phyloP scores from a whole-genome alignment of 2,888 invertebrate genomes.

The Druceiella hillmani region DNA sequence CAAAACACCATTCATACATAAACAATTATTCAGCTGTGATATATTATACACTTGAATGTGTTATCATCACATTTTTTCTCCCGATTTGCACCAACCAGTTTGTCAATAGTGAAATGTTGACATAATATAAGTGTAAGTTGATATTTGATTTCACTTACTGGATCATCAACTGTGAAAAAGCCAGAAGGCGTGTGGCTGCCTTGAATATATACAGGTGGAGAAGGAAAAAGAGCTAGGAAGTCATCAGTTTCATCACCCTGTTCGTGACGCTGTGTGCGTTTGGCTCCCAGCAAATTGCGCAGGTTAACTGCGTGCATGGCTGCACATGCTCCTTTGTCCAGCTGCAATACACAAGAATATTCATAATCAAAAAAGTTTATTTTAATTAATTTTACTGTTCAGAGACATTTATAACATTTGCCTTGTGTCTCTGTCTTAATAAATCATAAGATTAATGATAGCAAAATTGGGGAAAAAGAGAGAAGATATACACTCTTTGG shows the following conservation, averaged over 20 bases:
- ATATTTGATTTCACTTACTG: constrained; percentile 50
- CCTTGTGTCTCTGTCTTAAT: neutral
- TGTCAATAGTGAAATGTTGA: too few species aligned
- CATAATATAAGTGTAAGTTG: too few species aligned
- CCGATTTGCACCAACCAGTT: too few species aligned
- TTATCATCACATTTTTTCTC: too few species aligned
- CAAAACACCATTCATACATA: too few species aligned
- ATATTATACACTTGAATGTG: too few species aligned
- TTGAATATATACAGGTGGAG: constrained; percentile 90
- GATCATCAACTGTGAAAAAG: constrained; percentile 94
- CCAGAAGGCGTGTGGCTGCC: constrained; percentile 97
- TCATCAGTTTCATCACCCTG: constrained; percentile 96
- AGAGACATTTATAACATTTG: neutral
- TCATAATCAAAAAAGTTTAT: too few species aligned
- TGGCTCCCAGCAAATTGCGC: constrained; percentile 91
- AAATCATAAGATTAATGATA: constrained; percentile 4
- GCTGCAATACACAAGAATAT: too few species aligned
- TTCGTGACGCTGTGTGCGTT: constrained; percentile 93
- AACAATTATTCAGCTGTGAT: too few species aligned
- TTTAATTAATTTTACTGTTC: constrained; percentile 30
- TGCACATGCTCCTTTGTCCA: constrained; percentile 93
- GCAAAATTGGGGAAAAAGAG: too few species aligned
- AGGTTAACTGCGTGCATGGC: constrained; percentile 99
- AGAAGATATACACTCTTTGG: too few species aligned
- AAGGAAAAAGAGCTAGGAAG: constrained; percentile 87